Evolutionary conservation across 2,113 vertebrate species (phyloP).

Genomic region (Sardina pilchardus): DNA sequence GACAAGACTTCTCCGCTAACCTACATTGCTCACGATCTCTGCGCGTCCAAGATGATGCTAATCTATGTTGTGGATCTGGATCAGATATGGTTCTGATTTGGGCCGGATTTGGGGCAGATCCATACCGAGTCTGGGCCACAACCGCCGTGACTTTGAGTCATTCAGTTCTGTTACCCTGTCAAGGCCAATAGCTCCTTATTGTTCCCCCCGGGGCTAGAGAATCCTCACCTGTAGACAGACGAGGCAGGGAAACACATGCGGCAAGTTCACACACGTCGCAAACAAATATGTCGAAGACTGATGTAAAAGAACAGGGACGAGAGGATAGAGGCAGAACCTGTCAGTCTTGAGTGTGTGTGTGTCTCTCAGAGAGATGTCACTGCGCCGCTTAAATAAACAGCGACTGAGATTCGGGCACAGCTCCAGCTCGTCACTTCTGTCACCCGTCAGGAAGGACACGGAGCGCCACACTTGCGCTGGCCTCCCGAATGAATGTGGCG

Average conservation of each 20-base stretch:
- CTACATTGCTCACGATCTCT: not conserved
- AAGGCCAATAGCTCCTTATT: not conserved
- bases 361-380: not conserved
- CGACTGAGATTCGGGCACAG: not conserved
- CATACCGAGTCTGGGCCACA: not conserved
- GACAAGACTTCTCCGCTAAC: not conserved
- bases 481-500: not conserved
- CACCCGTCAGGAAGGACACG: not conserved
- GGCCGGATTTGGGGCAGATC: too few species aligned
- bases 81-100: not conserved
- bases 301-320: not conserved
- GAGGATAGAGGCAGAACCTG: not conserved
- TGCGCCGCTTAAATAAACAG: not conserved
- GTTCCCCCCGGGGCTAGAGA: not conserved
- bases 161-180: not conserved
- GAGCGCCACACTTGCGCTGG: not conserved
- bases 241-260: not conserved
- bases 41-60: not conserved
- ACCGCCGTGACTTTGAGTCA: not conserved
- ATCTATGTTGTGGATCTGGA: not conserved
- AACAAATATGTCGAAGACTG: not conserved
- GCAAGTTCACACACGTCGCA: not conserved
- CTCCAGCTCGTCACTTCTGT: not conserved
- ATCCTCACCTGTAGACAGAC: not conserved
- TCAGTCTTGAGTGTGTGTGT: not conserved